Evolutionary conservation across 2,113 vertebrate species (phyloP), one percentile per base, ranked within the genome.

Genomic region (Clarias gariepinus): DNA sequence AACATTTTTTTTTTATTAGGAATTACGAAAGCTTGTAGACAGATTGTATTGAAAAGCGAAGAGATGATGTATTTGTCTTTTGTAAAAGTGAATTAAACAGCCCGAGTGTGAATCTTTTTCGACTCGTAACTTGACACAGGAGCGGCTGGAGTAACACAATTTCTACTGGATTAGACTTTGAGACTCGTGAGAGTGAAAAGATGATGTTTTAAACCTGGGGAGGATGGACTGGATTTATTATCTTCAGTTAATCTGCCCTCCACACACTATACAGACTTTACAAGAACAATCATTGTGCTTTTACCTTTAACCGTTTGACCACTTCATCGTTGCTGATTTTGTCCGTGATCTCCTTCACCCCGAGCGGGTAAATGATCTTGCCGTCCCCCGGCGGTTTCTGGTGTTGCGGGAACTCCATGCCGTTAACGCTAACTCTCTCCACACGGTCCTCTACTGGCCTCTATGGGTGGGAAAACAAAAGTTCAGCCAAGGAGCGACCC

Each of bases 381-480:
- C 96, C 96, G 30, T 99, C 98, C 90, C 87, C 94, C 80, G 93
- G 91, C 87, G 96, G 90, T 92, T 97, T 98, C 93, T 97, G 97
- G 92, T 97, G 98, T 92, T 96, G 89, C 90, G 97, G 94, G 94
- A 99, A 99, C 94, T 99, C 98, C 98, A 99, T 99, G 94, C 96
- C 96, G 92, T 0, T 68, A 95, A 92, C 91, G 79, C 21, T 7
- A 53, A 33, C 95, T 96, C 90, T 96, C 90, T 96, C 94, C 94
- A 93, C 95, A 93, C 97, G 93, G 96, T 98, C 96, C 97, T 97
- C 96, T 98, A 98, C 97, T 96, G 98, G 97, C 98, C 98, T 98
- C 98, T 99, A 97, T 97, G 95, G 97, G 98, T 95, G 95, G 96
- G 93, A 97, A 97, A 98, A 98, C 96, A 97, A 97, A 97, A 98